phyloP scores from a whole-genome alignment of 2,113 vertebrate species.

The Pandion haliaetus region DNA sequence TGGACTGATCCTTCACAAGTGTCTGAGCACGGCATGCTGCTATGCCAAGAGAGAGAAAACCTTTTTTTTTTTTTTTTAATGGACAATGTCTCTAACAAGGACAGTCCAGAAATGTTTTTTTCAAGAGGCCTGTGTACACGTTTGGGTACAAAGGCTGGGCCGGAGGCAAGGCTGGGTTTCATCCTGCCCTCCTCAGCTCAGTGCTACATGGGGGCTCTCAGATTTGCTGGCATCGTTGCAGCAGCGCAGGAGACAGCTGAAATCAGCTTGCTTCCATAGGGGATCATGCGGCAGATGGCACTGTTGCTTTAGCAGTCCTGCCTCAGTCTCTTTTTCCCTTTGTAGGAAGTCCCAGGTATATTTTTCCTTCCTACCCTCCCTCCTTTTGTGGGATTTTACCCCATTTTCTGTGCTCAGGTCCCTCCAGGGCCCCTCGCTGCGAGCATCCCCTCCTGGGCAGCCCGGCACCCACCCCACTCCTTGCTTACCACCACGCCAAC shows the following conservation, averaged over 20 bases:
- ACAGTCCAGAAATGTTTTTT: not conserved
- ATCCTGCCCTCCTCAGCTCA: not conserved
- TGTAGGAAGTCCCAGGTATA: not conserved
- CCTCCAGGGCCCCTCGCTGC: not conserved
- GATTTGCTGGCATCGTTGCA: not conserved
- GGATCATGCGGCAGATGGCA: slow-evolving; percentile 62
- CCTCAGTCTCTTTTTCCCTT: not conserved
- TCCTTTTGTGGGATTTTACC: slow-evolving; percentile 20
- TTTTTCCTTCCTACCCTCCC: not conserved
- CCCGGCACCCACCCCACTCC: not conserved
- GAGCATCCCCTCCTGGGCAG: not conserved
- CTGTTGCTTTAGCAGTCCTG: slow-evolving; percentile 54
- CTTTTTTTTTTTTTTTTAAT: not conserved
- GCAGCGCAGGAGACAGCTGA: not conserved
- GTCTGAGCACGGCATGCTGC: not conserved
- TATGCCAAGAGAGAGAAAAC: not conserved
- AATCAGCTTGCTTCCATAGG: not conserved
- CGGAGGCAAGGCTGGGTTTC: not conserved
- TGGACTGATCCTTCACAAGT: not conserved
- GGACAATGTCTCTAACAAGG: not conserved
- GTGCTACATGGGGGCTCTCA: not conserved
- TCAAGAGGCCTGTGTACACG: too few relatives aligned
- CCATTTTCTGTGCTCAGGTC: slow-evolving; percentile 12
- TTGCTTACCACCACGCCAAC: not conserved
- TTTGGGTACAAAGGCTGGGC: not conserved